Percentiles rank a stretch among this genome's conserved stretches.
Conservation (phyloP, 2,888 invertebrate species). For the Leptura quadrifasciata region DNA sequence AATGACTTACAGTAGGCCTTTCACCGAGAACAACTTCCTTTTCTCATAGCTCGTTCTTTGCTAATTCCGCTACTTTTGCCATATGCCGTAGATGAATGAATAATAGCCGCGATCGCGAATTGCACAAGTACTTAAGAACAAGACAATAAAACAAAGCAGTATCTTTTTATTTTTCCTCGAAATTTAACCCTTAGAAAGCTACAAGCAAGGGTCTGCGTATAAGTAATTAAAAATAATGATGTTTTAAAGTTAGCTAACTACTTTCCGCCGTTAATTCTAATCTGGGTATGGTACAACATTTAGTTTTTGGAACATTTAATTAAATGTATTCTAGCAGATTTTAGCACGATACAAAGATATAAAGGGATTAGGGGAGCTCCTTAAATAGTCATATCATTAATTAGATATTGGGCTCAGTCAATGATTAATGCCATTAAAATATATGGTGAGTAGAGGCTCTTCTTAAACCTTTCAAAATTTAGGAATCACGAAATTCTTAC, state of each 20-base stretch:
- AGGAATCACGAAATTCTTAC: too few species aligned
- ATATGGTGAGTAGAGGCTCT: background rate
- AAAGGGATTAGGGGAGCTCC: background rate
- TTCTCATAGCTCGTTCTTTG: background rate
- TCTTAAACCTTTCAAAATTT: background rate
- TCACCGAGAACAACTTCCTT: background rate
- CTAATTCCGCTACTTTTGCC: background rate
- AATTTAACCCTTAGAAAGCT: slow-evolving; percentile 2
- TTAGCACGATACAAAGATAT: background rate
- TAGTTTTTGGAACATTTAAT: background rate
- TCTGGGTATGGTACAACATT: background rate
- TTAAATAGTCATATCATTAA: background rate
- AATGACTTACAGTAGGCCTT: background rate
- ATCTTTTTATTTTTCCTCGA: background rate
- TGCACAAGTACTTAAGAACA: background rate
- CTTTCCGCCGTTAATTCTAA: background rate
- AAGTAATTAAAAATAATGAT: slow-evolving; percentile 5
- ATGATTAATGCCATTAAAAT: background rate
- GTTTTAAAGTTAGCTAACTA: slow-evolving; percentile 3
- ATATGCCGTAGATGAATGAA: background rate
- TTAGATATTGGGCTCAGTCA: background rate
- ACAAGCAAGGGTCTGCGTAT: too few species aligned
- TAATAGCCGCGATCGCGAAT: background rate
- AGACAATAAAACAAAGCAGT: background rate
- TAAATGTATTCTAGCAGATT: background rate